These are phyloP conservation scores for Malthinus seriepunctatus DNA, from an alignment of 2,888 invertebrate species.

Conservation along the genomic window DNA sequence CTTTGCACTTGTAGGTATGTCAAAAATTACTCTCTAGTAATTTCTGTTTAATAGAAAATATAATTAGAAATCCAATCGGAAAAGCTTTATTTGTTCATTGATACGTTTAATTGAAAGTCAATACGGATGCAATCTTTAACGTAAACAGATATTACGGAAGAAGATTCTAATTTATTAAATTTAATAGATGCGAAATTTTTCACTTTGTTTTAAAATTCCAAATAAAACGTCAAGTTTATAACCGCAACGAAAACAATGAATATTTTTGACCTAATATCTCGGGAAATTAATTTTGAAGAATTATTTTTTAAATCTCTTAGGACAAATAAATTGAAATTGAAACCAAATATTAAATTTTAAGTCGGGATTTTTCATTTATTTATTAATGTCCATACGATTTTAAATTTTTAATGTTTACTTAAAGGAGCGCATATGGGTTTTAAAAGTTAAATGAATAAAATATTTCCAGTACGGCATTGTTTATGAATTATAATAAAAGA, in stretches of 20 bases:
- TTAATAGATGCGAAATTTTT: background rate
- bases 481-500: no score
- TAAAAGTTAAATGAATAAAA: no score
- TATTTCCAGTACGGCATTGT: no score
- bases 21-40: no score
- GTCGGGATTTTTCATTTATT: background rate
- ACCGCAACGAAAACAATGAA: conserved; percentile 5
- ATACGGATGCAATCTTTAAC: conserved; percentile 6
- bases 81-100: conserved; percentile 12
- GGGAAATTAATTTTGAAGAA: conserved; percentile 19
- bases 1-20: no score
- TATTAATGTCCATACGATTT: no score
- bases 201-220: background rate
- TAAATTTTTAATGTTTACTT: no score
- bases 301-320: conserved; percentile 20
- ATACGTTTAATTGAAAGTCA: conserved; percentile 14
- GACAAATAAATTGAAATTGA: conserved; percentile 25
- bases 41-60: conserved; percentile 13
- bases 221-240: conserved; percentile 1
- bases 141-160: background rate
- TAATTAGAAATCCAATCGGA: conserved; percentile 11
- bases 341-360: conserved; percentile 24
- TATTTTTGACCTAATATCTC: conserved; percentile 16
- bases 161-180: background rate
- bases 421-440: no score